Evolutionary conservation across 2,797 vertebrate genomes (phyloP).

Genomic region (Syngnathus acus): DNA sequence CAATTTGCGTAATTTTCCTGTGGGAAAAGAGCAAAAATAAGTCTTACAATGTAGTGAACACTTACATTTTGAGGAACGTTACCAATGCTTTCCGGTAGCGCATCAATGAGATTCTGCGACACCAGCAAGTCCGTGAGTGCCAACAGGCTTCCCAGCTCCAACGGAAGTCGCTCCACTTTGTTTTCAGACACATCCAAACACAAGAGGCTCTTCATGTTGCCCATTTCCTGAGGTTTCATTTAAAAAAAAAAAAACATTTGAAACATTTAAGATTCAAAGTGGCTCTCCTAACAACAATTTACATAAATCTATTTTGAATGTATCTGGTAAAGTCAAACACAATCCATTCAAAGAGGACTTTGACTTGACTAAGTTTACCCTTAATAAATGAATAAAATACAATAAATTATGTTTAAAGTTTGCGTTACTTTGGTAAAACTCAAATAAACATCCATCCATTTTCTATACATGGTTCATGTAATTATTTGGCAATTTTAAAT

Average conservation of each 20-base stretch:
- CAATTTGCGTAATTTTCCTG: conserved; percentile 85
- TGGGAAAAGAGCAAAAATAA: conserved; percentile 17
- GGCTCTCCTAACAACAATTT: background rate
- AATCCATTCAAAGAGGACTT: background rate
- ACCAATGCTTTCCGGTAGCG: conserved; percentile 90
- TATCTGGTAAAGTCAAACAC: background rate
- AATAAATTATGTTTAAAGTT: background rate
- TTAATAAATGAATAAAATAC: background rate
- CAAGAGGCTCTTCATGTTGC: conserved; percentile 85
- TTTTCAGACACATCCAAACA: conserved; percentile 98
- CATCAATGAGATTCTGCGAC: conserved; percentile 90
- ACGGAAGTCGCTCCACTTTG: conserved; percentile 88
- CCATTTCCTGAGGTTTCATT: conserved; percentile 76
- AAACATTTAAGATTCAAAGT: conserved; percentile 1
- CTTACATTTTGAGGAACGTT: conserved; percentile 8
- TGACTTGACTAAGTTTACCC: background rate
- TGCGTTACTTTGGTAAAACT: background rate
- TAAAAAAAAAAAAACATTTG: conserved; percentile 12
- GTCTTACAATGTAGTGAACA: background rate
- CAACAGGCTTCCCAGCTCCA: conserved; percentile 82
- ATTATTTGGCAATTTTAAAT: background rate
- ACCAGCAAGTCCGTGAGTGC: conserved; percentile 88
- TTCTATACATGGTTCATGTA: too few species aligned
- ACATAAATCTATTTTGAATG: background rate
- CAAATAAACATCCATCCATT: too few species aligned